These are phyloP conservation scores for Formica aserva DNA, from an alignment of 2,888 invertebrate species.

Conservation along the genomic window DNA sequence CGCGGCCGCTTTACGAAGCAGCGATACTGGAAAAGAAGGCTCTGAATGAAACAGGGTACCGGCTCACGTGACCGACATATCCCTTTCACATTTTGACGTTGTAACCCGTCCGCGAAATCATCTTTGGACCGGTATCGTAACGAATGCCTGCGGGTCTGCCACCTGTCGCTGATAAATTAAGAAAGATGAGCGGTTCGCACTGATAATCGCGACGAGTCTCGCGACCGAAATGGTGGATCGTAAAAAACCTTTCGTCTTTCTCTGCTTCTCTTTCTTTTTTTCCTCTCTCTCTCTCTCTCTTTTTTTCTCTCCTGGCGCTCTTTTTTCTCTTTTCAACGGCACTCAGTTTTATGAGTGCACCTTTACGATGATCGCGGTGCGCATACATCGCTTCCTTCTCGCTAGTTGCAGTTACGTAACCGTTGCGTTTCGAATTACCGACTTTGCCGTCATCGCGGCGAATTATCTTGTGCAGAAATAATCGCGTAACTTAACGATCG, in stretches of 20 bases:
- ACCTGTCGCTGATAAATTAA: conserved; percentile 59
- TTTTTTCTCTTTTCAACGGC: conserved; percentile 11
- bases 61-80: conserved; percentile 52
- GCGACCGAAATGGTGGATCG: conserved; percentile 23
- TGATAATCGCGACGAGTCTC: conserved; percentile 49
- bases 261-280: neutral
- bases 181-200: conserved; percentile 36
- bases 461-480: conserved; percentile 64
- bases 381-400: conserved; percentile 66
- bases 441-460: conserved; percentile 27
- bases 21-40: conserved; percentile 24
- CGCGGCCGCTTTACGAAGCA: conserved; percentile 44
- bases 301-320: neutral
- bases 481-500: conserved; percentile 66
- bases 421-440: conserved; percentile 43
- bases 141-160: conserved; percentile 12
- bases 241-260: conserved; percentile 17
- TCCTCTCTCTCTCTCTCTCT: neutral
- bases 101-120: conserved; percentile 37
- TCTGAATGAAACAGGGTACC: conserved; percentile 40
- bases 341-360: conserved; percentile 65
- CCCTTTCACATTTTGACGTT: conserved; percentile 51
- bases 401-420: conserved; percentile 63
- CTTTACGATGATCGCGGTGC: conserved; percentile 68
- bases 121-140: conserved; percentile 35